Conservation (phyloP, 2,113 vertebrate genomes). For the Perca schrenkii region DNA sequence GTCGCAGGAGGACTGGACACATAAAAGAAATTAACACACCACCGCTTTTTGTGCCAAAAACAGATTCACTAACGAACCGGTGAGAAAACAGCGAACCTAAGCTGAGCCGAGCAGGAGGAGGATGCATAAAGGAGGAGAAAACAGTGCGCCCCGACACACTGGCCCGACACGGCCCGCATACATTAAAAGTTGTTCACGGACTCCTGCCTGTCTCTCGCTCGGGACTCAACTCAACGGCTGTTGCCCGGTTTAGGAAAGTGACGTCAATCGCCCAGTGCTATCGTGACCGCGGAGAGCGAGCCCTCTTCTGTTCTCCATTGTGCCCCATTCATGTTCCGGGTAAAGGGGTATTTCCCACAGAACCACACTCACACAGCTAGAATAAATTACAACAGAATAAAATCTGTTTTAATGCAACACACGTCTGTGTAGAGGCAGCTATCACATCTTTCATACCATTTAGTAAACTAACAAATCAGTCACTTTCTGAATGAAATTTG, state of each 20-base stretch:
- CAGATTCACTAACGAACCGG: conserved; percentile 30
- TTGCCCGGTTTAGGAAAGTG: conserved; percentile 77
- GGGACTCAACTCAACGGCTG: conserved; percentile 68
- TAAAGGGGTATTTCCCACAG: conserved; percentile 53
- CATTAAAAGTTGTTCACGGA: conserved; percentile 73
- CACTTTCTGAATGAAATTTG: not conserved
- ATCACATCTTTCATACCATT: not conserved
- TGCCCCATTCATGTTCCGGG: conserved; percentile 58
- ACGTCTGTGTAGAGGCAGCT: not conserved
- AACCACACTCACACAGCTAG: not conserved
- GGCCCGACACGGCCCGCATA: conserved; percentile 54
- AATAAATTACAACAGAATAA: not conserved
- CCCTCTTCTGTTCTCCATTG: conserved; percentile 52
- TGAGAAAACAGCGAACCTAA: conserved; percentile 24
- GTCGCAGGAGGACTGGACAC: conserved; percentile 38
- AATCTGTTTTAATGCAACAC: not conserved
- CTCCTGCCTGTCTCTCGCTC: conserved; percentile 44
- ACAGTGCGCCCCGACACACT: conserved; percentile 21
- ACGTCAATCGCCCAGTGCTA: conserved; percentile 78
- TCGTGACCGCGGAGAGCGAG: conserved; percentile 62
- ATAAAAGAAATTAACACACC: conserved; percentile 44
- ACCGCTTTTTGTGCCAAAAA: conserved; percentile 42
- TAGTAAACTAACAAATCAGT: not conserved
- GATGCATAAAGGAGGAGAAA: conserved; percentile 40
- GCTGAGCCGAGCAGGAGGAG: conserved; percentile 24